phyloP scores from a whole-genome alignment of 1,140 invertebrate species.

The Marisa cornuarietis region DNA sequence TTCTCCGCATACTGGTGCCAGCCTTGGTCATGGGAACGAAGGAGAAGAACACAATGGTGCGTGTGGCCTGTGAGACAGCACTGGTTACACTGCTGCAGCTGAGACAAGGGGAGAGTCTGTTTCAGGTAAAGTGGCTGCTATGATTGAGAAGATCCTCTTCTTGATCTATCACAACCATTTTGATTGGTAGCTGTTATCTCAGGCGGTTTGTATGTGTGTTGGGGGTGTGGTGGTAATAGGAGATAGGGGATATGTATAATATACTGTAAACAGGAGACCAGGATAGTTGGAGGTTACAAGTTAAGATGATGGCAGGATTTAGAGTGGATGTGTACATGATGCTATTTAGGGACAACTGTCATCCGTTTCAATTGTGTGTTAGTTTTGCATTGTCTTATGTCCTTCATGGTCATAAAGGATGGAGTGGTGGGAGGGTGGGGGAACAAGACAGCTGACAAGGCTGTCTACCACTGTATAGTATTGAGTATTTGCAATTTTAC shows the following conservation, averaged over 20 bases:
- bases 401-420: too few relatives aligned
- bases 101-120: constrained; percentile 78
- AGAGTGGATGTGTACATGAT: too few relatives aligned
- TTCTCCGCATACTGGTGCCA: constrained; percentile 83
- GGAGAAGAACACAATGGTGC: constrained; percentile 95
- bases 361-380: too few relatives aligned
- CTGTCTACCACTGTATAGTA: too few relatives aligned
- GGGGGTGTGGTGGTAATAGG: too few relatives aligned
- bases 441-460: too few relatives aligned
- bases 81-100: constrained; percentile 85
- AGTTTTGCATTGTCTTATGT: too few relatives aligned
- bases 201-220: background rate
- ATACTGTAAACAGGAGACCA: background rate
- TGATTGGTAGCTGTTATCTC: too few relatives aligned
- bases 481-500: too few relatives aligned
- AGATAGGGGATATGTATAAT: background rate
- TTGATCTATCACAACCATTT: too few relatives aligned
- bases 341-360: too few relatives aligned
- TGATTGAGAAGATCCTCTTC: background rate
- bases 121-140: constrained; percentile 72
- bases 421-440: too few relatives aligned
- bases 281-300: background rate
- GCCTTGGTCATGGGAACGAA: constrained; percentile 96
- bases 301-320: background rate
- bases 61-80: constrained; percentile 91